Conservation (phyloP, 2,888 invertebrate genomes). For the Drosophila ustulata region DNA sequence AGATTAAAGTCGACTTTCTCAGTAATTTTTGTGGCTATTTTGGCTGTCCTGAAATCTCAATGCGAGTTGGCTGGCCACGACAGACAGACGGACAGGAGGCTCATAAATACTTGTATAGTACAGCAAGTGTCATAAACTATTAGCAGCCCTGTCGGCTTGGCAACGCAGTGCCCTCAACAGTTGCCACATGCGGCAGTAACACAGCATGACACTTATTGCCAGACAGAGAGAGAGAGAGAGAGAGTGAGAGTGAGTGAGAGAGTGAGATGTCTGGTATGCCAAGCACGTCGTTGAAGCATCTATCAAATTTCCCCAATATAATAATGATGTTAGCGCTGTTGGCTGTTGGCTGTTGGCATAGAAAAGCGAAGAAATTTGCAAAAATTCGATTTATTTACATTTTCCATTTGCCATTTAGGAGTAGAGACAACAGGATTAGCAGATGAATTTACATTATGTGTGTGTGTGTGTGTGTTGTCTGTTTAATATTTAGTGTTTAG, state of each 20-base stretch:
- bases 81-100: conserved; percentile 5
- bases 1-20: not conserved
- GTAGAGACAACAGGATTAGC: conserved; percentile 50
- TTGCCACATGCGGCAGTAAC: conserved; percentile 34
- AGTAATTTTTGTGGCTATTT: not conserved
- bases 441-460: conserved; percentile 57
- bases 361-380: conserved; percentile 62
- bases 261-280: conserved; percentile 19
- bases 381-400: conserved; percentile 75
- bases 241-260: not conserved
- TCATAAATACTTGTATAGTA: conserved; percentile 54
- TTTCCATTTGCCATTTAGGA: conserved; percentile 50
- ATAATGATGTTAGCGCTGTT: conserved; percentile 27
- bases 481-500: conserved; percentile 14
- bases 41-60: conserved; percentile 8
- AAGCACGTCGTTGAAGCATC: conserved; percentile 41
- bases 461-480: conserved; percentile 17
- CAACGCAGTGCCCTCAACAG: conserved; percentile 32
- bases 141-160: conserved; percentile 50
- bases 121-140: conserved; percentile 69
- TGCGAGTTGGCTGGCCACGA: conserved; percentile 16
- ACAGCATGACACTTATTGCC: conserved; percentile 45
- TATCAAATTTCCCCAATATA: conserved; percentile 45
- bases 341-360: conserved; percentile 11
- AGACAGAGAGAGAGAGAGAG: conserved; percentile 3